These are phyloP conservation scores for Chromobotia macracanthus DNA, from an alignment of 2,797 vertebrate species.

Conservation along the genomic window DNA sequence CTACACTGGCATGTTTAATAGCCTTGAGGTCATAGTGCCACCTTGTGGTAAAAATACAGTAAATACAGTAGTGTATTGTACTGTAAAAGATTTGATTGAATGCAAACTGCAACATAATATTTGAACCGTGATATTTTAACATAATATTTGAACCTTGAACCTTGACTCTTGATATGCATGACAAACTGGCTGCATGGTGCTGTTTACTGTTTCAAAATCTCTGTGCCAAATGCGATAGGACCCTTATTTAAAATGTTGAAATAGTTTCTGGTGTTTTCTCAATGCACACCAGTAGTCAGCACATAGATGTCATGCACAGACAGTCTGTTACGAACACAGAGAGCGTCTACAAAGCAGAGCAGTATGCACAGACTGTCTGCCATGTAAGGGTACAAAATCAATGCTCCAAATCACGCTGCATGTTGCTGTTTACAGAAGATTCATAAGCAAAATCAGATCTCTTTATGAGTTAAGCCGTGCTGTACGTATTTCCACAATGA, in stretches of 20 bases:
- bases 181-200: slow-evolving; percentile 76
- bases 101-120: slow-evolving; percentile 16
- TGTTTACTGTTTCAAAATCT: slow-evolving; percentile 38
- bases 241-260: background rate
- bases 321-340: slow-evolving; percentile 6
- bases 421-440: slow-evolving; percentile 65
- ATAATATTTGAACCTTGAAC: slow-evolving; percentile 15
- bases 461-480: slow-evolving; percentile 26
- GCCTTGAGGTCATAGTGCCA: slow-evolving; percentile 28
- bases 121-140: slow-evolving; percentile 4
- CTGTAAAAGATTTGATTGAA: slow-evolving; percentile 32
- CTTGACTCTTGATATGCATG: slow-evolving; percentile 71
- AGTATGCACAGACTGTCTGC: slow-evolving; percentile 14
- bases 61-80: too few species aligned
- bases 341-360: slow-evolving; percentile 27
- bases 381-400: slow-evolving; percentile 26
- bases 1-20: background rate
- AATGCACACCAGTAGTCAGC: background rate
- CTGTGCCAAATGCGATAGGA: slow-evolving; percentile 15
- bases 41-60: slow-evolving; percentile 11
- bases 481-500: slow-evolving; percentile 9
- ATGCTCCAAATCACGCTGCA: slow-evolving; percentile 36
- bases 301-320: slow-evolving; percentile 1
- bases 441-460: slow-evolving; percentile 38
- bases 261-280: background rate